Evolutionary conservation across 2,797 vertebrate species (phyloP), one percentile per base, ranked within the genome.

Genomic region (Pteropus rufus): DNA sequence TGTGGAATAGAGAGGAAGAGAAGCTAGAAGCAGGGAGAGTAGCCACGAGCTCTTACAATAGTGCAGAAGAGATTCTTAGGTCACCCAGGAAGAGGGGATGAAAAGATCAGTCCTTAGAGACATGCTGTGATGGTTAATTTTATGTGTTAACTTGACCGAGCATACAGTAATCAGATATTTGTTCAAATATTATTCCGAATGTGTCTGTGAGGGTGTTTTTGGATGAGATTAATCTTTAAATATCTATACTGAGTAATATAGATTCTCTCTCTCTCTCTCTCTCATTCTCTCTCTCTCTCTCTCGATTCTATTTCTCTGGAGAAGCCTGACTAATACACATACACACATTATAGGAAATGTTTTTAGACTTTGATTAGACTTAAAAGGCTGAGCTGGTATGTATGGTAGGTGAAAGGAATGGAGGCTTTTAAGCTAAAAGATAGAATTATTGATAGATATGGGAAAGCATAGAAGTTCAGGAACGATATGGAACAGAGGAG

Each of bases 341-440:
- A 64, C 36, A 56, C 36, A 44, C 34, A 94, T 4, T 46, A 60
- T 12, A 94, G 67, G 69, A 73, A 62, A 85, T 72, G 4, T 72
- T 46, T 90, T 72, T 24, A 85, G 72, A 76, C 36, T 56, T 97
- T 56, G n/a, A 83, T 64, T 92, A 72, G 54, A 90, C 34, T 52
- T 84, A 49, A 87, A 75, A 58, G 54, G 10, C 26, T 77, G 26
- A 77, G 14, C 24, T 92, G n/a, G 6, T 75, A 49, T 49, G 4
- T 84, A 49, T 49, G 52, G 26, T 52, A n/a, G 75, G 60, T 72
- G 21, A 91, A 87, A 36, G 36, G 72, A 72, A 56, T 1, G 2
- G 39, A 82, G 21, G 1, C 44, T 89, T 62, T 88, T 83, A 89
- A 95, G 24, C 10, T 87, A 41, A 94, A 73, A 34, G 49, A 67